phyloP scores from a whole-genome alignment of 2,888 invertebrate genomes.

The Hirtodrosophila histrioides region DNA sequence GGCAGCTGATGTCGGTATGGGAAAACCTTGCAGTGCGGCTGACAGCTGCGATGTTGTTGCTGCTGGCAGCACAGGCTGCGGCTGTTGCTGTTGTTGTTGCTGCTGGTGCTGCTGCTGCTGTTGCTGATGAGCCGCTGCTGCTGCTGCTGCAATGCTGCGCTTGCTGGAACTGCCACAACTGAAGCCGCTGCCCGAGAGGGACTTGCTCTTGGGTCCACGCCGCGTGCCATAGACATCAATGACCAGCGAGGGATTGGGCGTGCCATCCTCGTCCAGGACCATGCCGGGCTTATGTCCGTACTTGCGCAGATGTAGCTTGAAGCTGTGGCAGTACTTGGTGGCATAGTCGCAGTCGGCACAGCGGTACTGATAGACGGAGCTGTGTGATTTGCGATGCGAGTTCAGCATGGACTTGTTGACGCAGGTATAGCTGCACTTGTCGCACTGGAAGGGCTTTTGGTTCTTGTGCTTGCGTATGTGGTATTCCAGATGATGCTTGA shows the following conservation, averaged over 20 bases:
- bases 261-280: slow-evolving; percentile 94
- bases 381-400: slow-evolving; percentile 98
- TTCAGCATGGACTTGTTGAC: slow-evolving; percentile 99
- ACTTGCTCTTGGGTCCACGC: slow-evolving; percentile 91
- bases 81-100: slow-evolving; percentile 15
- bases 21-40: slow-evolving; percentile 80
- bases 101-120: slow-evolving; percentile 35
- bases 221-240: slow-evolving; percentile 96
- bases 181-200: slow-evolving; percentile 51
- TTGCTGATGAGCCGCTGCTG: slow-evolving; percentile 35
- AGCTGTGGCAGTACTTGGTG: slow-evolving; percentile 98
- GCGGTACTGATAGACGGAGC: slow-evolving; percentile 95
- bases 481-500: slow-evolving; percentile 99
- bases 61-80: slow-evolving; percentile 8
- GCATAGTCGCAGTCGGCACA: slow-evolving; percentile 97
- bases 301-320: slow-evolving; percentile 97
- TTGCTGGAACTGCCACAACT: slow-evolving; percentile 37
- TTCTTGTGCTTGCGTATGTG: slow-evolving; percentile 97
- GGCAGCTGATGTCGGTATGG: slow-evolving; percentile 40
- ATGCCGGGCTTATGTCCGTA: slow-evolving; percentile 95
- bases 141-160: slow-evolving; percentile 30
- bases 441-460: slow-evolving; percentile 97
- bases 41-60: slow-evolving; percentile 74
- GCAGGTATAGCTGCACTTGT: slow-evolving; percentile 94
- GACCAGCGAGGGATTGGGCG: slow-evolving; percentile 93